phyloP scores from a whole-genome alignment of 92 coral and sea anemone genomes.

The Paramuricea clavata region DNA sequence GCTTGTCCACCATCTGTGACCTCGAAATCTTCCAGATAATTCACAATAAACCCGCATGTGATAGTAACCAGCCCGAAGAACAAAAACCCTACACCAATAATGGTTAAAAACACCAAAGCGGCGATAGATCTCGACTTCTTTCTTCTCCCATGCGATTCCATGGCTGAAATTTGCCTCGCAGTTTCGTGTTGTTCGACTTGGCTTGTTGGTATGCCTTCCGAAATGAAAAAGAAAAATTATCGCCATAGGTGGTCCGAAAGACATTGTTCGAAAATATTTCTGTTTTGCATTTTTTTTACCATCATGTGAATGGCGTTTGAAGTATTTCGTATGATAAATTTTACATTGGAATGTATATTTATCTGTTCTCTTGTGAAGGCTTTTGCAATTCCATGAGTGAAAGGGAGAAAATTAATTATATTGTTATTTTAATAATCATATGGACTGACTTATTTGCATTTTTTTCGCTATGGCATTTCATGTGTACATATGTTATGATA shows the following conservation, averaged over 20 bases:
- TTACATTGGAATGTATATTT: no score
- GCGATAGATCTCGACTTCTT: slow-evolving; percentile 8
- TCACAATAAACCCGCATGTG: slow-evolving; percentile 27
- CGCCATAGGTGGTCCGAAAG: background rate
- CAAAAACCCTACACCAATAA: slow-evolving; percentile 22
- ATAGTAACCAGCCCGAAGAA: slow-evolving; percentile 9
- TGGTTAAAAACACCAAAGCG: slow-evolving; percentile 23
- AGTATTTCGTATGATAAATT: background rate
- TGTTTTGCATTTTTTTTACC: background rate
- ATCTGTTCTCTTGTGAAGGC: no score
- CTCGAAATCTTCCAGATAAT: slow-evolving; percentile 33
- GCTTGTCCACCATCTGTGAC: background rate
- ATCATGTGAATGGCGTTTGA: background rate
- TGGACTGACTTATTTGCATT: no score
- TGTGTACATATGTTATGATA: no score
- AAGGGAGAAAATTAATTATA: no score
- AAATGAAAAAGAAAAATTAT: slow-evolving; percentile 15
- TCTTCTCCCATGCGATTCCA: background rate
- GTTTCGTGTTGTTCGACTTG: background rate
- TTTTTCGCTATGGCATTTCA: no score
- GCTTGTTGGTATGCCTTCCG: slow-evolving; percentile 16
- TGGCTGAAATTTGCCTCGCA: background rate
- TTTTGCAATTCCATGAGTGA: no score
- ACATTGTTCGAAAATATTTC: background rate
- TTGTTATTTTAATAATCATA: no score